phyloP scores from a whole-genome alignment of 2,113 vertebrate genomes.

The Orientallactaga bullata region DNA sequence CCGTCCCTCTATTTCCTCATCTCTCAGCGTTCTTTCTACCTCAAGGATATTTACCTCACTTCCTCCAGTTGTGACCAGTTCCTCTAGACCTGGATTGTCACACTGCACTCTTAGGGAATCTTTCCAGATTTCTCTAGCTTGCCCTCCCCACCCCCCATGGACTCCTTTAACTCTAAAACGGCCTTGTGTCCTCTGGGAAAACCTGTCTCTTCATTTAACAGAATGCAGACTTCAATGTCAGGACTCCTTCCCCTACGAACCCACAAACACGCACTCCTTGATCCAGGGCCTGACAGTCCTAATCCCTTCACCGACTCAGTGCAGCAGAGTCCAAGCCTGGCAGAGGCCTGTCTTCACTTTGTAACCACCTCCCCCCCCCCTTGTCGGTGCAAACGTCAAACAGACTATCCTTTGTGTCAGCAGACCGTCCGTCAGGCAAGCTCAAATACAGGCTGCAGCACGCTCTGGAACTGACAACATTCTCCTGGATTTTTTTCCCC shows the following conservation, averaged over 20 bases:
- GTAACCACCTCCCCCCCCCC: no score
- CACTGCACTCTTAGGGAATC: not conserved
- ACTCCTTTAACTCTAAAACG: no score
- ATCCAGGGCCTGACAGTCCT: not conserved
- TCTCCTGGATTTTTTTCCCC: not conserved
- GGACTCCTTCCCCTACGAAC: not conserved
- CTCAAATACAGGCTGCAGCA: not conserved
- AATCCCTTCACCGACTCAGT: not conserved
- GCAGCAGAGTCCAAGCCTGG: rapidly evolving
- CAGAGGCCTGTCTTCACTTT: rapidly evolving
- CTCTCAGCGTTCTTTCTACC: not conserved
- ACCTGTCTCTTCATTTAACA: not conserved
- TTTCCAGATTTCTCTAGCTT: slow-evolving; percentile 12
- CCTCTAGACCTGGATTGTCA: not conserved
- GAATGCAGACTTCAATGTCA: not conserved
- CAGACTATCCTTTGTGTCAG: not conserved
- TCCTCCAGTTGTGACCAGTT: not conserved
- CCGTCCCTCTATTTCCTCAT: not conserved
- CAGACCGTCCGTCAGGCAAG: not conserved
- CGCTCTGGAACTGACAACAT: not conserved
- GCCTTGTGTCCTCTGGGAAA: not conserved
- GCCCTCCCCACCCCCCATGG: not conserved
- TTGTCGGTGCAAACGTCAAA: not conserved
- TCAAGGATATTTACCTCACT: not conserved
- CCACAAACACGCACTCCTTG: not conserved